phyloP scores from a whole-genome alignment of 1,140 invertebrate genomes.

The Heliothis virescens region DNA sequence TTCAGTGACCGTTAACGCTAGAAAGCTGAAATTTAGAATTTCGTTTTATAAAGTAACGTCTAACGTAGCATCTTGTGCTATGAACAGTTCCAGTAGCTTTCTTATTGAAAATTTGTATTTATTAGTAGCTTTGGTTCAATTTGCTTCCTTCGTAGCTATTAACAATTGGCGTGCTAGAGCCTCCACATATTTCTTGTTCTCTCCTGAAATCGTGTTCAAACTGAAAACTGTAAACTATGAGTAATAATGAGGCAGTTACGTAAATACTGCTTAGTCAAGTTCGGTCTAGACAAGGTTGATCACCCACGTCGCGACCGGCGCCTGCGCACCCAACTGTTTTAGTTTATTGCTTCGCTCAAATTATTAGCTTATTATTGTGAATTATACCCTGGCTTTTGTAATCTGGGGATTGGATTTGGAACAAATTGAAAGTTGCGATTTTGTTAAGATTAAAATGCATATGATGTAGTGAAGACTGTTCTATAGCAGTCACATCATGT shows the following conservation, averaged over 20 bases:
- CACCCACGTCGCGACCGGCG: slow-evolving; percentile 53
- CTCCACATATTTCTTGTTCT: neutral
- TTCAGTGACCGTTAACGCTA: too few species aligned
- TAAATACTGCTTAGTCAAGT: slow-evolving; percentile 44
- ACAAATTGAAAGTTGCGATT: neutral
- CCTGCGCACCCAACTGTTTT: slow-evolving; percentile 49
- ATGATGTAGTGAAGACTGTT: too few species aligned
- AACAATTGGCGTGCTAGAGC: neutral
- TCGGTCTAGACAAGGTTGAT: slow-evolving; percentile 50
- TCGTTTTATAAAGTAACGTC: too few species aligned
- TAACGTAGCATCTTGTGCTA: too few species aligned
- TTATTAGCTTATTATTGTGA: slow-evolving; percentile 37
- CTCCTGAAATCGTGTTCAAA: neutral
- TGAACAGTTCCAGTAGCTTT: too few species aligned
- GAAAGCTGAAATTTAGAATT: too few species aligned
- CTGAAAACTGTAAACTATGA: slow-evolving; percentile 38
- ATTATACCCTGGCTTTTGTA: slow-evolving; percentile 6
- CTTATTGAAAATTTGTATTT: too few species aligned
- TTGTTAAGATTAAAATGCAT: neutral
- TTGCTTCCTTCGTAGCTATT: too few species aligned
- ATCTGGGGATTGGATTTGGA: neutral
- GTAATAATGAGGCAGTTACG: slow-evolving; percentile 38
- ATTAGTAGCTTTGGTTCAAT: too few species aligned
- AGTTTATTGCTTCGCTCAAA: slow-evolving; percentile 32
- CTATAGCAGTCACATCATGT: too few species aligned